Evolutionary conservation across 2,113 vertebrate species (phyloP).

Genomic region (Vombatus ursinus): DNA sequence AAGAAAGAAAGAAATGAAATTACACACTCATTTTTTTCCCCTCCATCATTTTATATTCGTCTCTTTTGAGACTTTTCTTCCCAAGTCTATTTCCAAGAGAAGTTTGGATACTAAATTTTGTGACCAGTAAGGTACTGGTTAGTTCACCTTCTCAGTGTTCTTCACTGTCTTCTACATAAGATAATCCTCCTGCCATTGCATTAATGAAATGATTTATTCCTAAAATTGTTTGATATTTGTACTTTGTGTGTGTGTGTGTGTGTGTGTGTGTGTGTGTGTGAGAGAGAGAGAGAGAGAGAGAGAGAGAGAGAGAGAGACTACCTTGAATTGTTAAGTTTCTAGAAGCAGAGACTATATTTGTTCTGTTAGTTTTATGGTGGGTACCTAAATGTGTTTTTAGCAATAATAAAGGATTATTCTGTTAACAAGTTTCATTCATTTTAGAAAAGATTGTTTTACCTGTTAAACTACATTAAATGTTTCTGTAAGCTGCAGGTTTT

Average conservation of each 20-base stretch:
- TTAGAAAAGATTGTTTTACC: neutral
- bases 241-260: neutral
- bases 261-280: too few relatives aligned
- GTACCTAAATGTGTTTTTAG: neutral
- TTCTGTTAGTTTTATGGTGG: neutral
- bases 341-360: neutral
- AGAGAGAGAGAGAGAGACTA: neutral
- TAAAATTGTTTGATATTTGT: neutral
- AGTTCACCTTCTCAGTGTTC: neutral
- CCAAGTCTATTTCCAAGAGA: neutral
- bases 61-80: neutral
- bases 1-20: neutral
- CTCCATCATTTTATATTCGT: neutral
- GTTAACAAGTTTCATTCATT: neutral
- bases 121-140: neutral
- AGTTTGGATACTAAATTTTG: neutral
- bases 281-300: too few relatives aligned
- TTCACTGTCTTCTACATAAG: neutral
- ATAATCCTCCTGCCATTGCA: neutral
- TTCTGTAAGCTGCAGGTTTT: neutral
- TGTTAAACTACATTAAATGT: neutral
- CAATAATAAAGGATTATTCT: neutral
- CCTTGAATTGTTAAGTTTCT: neutral
- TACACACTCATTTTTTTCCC: neutral
- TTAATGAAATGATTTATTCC: neutral